Percentiles rank a stretch among this genome's conserved stretches.
These are phyloP conservation scores for Heterohyrax brucei DNA, from an alignment of 2,797 vertebrate species.

Conservation along the genomic window DNA sequence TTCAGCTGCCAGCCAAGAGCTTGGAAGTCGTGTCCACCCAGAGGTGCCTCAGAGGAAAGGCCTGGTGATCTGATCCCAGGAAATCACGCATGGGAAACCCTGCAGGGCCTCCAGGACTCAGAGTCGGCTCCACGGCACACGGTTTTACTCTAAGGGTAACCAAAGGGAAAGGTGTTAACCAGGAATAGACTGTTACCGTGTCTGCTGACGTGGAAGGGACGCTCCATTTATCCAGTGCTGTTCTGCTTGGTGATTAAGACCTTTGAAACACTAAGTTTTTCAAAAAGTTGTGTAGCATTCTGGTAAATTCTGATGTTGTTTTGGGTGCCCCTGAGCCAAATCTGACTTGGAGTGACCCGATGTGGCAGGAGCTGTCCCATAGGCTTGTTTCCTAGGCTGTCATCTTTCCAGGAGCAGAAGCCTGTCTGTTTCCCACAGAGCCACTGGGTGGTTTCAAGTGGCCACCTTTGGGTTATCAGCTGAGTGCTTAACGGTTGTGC, in stretches of 20 bases:
- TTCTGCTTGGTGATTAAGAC: neutral
- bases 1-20: neutral
- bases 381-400: too few species aligned
- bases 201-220: neutral
- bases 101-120: too few species aligned
- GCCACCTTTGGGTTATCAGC: neutral
- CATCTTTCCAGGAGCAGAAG: too few species aligned
- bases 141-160: neutral
- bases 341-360: too few species aligned
- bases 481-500: neutral
- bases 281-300: neutral
- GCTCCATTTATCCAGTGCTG: neutral
- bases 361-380: too few species aligned
- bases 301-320: neutral
- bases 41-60: too few species aligned
- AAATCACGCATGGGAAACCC: too few species aligned
- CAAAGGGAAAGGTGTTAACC: neutral
- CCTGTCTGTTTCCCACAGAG: neutral
- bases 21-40: neutral
- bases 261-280: constrained; percentile 19
- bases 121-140: too few species aligned
- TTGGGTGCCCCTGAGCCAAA: too few species aligned
- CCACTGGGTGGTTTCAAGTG: neutral
- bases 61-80: too few species aligned
- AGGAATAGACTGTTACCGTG: constrained; percentile 3